Evolutionary conservation across 2,113 vertebrate genomes (phyloP).

Genomic region (Cryptoleucopteryx plumbea): DNA sequence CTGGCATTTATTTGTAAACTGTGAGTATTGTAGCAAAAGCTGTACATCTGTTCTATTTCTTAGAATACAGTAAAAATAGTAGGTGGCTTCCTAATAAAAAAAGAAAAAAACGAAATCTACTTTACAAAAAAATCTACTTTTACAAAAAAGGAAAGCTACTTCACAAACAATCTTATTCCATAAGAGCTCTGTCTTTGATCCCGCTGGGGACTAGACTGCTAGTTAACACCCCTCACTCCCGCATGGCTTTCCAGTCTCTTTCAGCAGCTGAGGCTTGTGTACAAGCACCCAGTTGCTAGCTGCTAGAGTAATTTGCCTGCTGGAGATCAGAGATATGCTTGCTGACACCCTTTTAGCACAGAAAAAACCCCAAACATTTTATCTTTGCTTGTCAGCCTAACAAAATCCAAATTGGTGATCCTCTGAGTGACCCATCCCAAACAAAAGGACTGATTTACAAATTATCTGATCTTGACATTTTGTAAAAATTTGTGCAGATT

Average conservation of each 20-base stretch:
- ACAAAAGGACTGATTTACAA: neutral
- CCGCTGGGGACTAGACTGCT: neutral
- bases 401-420: neutral
- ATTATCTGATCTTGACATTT: neutral
- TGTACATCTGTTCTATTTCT: neutral
- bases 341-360: neutral
- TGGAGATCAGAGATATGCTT: neutral
- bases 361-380: neutral
- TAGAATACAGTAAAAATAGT: neutral
- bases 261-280: neutral
- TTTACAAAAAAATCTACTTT: neutral
- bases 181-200: neutral
- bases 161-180: neutral
- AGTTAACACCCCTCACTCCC: neutral
- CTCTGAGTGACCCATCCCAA: neutral
- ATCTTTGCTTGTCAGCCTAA: neutral
- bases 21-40: neutral
- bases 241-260: neutral
- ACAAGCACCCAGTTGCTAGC: neutral
- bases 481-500: neutral
- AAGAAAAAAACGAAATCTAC: neutral
- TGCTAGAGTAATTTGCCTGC: neutral
- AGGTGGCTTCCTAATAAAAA: neutral
- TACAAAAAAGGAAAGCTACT: neutral
- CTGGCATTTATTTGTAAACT: neutral